phyloP scores from a whole-genome alignment of 35 echinoderm and acorn worm species.

The Ophiothrix spiculata region DNA sequence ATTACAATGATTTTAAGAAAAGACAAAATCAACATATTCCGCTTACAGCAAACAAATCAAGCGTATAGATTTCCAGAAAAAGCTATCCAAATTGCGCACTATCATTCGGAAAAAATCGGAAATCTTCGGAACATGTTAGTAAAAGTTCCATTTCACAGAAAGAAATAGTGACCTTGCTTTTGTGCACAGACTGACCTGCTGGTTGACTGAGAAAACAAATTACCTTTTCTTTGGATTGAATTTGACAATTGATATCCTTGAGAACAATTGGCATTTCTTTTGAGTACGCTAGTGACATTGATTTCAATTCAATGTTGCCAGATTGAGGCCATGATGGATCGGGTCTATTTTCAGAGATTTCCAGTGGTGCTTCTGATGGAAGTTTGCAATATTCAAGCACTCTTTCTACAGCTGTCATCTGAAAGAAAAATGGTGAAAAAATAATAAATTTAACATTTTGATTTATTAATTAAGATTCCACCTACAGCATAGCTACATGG shows the following conservation, averaged over 20 bases:
- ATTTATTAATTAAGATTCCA: background rate
- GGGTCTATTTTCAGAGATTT: conserved; percentile 47
- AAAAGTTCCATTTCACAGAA: too few relatives aligned
- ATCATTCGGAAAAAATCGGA: too few relatives aligned
- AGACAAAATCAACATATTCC: too few relatives aligned
- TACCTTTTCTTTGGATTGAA: conserved; percentile 78
- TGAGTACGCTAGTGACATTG: conserved; percentile 65
- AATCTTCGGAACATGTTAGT: too few relatives aligned
- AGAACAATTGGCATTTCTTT: conserved; percentile 54
- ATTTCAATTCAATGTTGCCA: conserved; percentile 49
- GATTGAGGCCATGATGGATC: conserved; percentile 50
- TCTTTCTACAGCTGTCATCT: conserved; percentile 95
- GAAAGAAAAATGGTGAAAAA: conserved; percentile 1
- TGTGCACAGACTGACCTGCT: too few relatives aligned
- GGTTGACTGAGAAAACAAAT: too few relatives aligned
- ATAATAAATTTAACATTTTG: background rate
- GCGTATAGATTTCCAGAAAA: too few relatives aligned
- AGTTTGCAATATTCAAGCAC: conserved; percentile 84
- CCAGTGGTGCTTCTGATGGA: conserved; percentile 71
- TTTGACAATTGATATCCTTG: conserved; percentile 61
- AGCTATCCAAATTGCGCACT: too few relatives aligned
- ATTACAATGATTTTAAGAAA: too few relatives aligned
- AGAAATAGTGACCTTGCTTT: too few relatives aligned
- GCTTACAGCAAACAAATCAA: too few relatives aligned
- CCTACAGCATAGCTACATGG: background rate